Conservation (phyloP, 2,888 invertebrate genomes). For the Meiosimyza decipiens region DNA sequence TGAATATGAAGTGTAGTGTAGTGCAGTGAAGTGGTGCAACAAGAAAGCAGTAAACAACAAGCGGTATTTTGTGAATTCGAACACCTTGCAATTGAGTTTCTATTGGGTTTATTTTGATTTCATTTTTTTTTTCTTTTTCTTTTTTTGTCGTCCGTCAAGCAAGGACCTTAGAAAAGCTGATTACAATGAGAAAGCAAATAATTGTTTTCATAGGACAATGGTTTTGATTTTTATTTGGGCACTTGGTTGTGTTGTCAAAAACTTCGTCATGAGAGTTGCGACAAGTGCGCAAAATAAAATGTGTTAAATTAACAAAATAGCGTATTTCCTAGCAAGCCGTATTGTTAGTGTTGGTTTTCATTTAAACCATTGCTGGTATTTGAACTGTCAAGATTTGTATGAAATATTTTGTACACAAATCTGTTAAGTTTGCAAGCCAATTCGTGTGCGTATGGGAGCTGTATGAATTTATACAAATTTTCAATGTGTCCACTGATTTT, state of each 20-base stretch:
- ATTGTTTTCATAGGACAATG: slow-evolving; percentile 38
- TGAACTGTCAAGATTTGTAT: too few species aligned
- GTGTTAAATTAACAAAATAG: too few species aligned
- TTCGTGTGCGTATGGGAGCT: too few species aligned
- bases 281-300: slow-evolving; percentile 4
- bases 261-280: slow-evolving; percentile 12
- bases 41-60: too few species aligned
- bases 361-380: too few species aligned
- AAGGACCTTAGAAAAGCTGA: slow-evolving; percentile 19
- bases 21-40: background rate
- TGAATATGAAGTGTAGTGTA: background rate
- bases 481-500: too few species aligned
- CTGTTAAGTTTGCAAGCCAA: too few species aligned
- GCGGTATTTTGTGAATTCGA: slow-evolving; percentile 30
- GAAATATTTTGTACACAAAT: too few species aligned
- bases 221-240: slow-evolving; percentile 6
- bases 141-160: slow-evolving; percentile 1
- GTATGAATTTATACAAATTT: too few species aligned
- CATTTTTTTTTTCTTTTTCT: background rate
- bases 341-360: too few species aligned
- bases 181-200: slow-evolving; percentile 34
- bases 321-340: too few species aligned
- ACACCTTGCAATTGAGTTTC: slow-evolving; percentile 30
- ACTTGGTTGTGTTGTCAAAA: background rate
- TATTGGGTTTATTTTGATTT: slow-evolving; percentile 8